A percentile compares a stretch with the other conserved stretches of the same genome.
Conservation (phyloP, 2,113 vertebrate genomes). For the Pitta sordida region DNA sequence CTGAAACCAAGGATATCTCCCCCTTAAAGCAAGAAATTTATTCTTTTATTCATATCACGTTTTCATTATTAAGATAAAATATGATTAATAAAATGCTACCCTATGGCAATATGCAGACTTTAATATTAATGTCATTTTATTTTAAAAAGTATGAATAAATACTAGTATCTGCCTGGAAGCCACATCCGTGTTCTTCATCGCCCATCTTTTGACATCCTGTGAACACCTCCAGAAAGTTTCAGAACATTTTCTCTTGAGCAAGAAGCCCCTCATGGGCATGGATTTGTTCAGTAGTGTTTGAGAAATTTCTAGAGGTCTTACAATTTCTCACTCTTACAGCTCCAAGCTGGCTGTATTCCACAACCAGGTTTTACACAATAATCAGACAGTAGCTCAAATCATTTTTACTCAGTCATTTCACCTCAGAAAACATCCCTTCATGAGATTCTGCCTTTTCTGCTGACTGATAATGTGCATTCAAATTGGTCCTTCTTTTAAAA, state of each 20-base stretch:
- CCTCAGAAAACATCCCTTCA: background rate
- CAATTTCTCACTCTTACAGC: background rate
- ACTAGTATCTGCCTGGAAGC: slow-evolving; percentile 22
- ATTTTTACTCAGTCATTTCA: background rate
- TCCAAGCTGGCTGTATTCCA: background rate
- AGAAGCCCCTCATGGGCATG: background rate
- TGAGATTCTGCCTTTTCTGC: background rate
- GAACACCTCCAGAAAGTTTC: slow-evolving; percentile 33
- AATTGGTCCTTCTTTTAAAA: background rate
- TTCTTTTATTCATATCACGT: slow-evolving; percentile 48
- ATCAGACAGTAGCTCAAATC: background rate
- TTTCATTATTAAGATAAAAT: slow-evolving; percentile 47
- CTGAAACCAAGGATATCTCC: background rate
- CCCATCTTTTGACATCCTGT: slow-evolving; percentile 12
- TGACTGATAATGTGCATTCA: slow-evolving; percentile 3
- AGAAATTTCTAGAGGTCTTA: background rate
- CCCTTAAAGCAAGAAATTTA: slow-evolving; percentile 24
- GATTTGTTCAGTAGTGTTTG: background rate
- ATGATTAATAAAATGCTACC: slow-evolving; percentile 48
- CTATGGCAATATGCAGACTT: slow-evolving; percentile 43
- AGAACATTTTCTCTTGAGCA: slow-evolving; percentile 10
- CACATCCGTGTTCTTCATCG: slow-evolving; percentile 38
- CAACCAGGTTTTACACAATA: background rate
- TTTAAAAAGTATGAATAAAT: slow-evolving; percentile 57
- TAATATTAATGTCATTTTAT: slow-evolving; percentile 65